phyloP scores from a whole-genome alignment of 92 coral and sea anemone species.

The Porites lobata region DNA sequence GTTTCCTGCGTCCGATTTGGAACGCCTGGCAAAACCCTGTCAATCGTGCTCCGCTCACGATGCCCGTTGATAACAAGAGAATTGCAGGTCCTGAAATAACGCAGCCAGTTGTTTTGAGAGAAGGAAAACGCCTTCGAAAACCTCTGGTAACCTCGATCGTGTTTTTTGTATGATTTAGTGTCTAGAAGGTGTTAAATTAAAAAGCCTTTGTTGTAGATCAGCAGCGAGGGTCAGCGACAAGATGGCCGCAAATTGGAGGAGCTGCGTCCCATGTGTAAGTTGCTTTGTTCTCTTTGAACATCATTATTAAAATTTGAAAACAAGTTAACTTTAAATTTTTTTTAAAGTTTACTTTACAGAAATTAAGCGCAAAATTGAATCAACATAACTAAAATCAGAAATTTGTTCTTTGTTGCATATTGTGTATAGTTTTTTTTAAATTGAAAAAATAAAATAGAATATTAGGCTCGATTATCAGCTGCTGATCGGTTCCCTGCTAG shows the following conservation, averaged over 20 bases:
- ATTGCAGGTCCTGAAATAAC: constrained; percentile 91
- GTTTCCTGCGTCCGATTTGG: not conserved
- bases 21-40: constrained; percentile 45
- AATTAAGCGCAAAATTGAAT: too few relatives aligned
- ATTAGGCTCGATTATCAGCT: too few relatives aligned
- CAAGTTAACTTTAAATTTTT: too few relatives aligned
- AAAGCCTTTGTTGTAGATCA: constrained; percentile 50
- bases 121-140: constrained; percentile 5
- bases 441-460: too few relatives aligned
- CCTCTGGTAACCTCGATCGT: constrained; percentile 50
- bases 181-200: not conserved
- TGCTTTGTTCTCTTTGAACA: not conserved
- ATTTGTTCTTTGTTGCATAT: too few relatives aligned
- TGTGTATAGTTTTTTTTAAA: too few relatives aligned
- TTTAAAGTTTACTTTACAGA: too few relatives aligned
- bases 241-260: constrained; percentile 92
- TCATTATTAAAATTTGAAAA: too few relatives aligned
- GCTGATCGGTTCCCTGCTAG: too few relatives aligned
- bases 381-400: too few relatives aligned
- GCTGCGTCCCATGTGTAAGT: constrained; percentile 95
- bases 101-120: constrained; percentile 72
- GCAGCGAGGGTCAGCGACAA: constrained; percentile 72
- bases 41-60: not conserved
- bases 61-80: constrained; percentile 94
- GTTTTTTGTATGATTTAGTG: not conserved